Conservation (phyloP, 2,113 vertebrate species). For the Craseonycteris thonglongyai region DNA sequence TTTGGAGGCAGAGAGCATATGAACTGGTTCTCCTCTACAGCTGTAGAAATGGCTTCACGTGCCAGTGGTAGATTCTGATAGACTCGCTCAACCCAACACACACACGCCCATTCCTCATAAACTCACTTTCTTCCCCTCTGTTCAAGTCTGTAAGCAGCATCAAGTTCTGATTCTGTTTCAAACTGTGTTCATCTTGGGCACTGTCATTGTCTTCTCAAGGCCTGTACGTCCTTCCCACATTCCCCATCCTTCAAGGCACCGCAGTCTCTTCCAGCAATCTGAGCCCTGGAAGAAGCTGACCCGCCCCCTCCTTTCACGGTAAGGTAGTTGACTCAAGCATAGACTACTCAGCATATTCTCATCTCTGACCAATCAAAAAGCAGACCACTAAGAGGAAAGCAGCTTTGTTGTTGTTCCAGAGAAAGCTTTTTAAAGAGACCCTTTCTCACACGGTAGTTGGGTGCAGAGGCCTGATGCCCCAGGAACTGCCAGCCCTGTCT, state of each 20-base stretch:
- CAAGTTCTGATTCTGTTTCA: neutral
- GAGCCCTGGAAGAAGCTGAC: neutral
- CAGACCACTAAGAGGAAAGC: neutral
- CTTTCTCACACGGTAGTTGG: neutral
- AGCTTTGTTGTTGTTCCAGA: neutral
- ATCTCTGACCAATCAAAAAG: neutral
- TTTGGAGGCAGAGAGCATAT: no score
- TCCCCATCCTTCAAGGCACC: no score
- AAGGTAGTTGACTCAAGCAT: rapidly evolving
- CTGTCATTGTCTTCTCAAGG: neutral
- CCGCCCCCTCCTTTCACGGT: neutral
- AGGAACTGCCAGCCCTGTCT: neutral
- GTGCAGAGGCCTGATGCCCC: neutral
- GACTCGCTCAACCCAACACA: neutral
- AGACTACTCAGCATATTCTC: neutral
- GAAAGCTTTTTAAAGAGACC: neutral
- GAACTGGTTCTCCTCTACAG: neutral
- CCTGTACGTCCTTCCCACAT: neutral
- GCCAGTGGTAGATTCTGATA: neutral
- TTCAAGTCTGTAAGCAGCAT: neutral
- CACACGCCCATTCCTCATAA: neutral
- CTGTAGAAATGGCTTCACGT: neutral
- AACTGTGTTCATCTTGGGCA: neutral
- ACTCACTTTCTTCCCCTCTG: neutral
- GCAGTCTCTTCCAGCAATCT: rapidly evolving